Evolutionary conservation across 2,888 invertebrate species (phyloP), one percentile per base, ranked within the genome.

Genomic region (Drosophila anomalipes): DNA sequence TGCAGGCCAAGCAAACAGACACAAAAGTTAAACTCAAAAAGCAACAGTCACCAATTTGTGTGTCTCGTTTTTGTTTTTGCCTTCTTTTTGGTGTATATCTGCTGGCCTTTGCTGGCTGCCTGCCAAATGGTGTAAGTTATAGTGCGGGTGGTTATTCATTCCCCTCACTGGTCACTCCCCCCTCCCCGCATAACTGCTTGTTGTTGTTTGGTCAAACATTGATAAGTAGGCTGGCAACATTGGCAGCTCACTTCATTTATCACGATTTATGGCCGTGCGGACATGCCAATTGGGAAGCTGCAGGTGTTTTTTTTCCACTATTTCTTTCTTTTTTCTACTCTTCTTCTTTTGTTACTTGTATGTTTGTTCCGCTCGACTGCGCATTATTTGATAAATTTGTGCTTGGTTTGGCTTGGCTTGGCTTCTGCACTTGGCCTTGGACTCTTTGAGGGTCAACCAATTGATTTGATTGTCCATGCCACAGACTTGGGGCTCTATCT

Each of bases 231-330:
- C 71, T 77, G 87, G 84, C 89, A 81, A 83, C 86, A 83, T 67
- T 65, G 89, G 71, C 81, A 74, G 72, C 64, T 72, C 76, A 78
- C 84, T 87, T 91, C 91, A 87, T 87, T 86, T 86, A 91, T 89
- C 87, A 83, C 57, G 77, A 91, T 87, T 91, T 91, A 91, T 91
- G 77, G 65, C 74, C 64, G 53, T 77, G 79, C 70, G 53, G 71
- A 82, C 67, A 74, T 60, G 72, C 57, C 76, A 85, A 83, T 83
- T 85, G 76, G 79, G 66, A 71, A 70, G 72, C 75, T 79, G 88
- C 88, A 87, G 88, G 72, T 89, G 78, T 62, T 61, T 41, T 30
- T 60, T 52, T 41, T 67, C 12, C 19, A 16, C 47, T n/a, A 41
- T 41, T 41, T 35, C 35, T 35, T 5, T 35, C 12, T 22, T 12